Base-by-base conservation (phyloP, 1,140 invertebrate species). In the Aphidius ervi region DNA sequence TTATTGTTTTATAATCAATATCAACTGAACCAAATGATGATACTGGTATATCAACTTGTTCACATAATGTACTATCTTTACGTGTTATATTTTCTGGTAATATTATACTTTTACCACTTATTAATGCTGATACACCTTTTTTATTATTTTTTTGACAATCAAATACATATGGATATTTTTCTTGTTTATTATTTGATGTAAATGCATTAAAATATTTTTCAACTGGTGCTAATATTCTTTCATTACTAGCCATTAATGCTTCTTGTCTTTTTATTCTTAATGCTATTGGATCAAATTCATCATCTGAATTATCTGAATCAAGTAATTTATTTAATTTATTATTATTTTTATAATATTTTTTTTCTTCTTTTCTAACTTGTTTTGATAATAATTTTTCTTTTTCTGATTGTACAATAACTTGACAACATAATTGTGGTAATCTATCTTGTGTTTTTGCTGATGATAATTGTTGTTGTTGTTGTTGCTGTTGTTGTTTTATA, bases 31-130 rank as follows among this genome's bases (percentile, higher is more conserved):
- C 79, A 10, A 83, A 74, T 56, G 88, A 86, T 62, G 85, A 85
- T 10, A 90, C 84, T 2, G 95, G 95, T 71, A 99, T 93, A 31
- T 83, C 83, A 4, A 98, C 87, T 83, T 98, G 92, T 76, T 97
- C 94, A 72, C 86, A 93, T 59, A 87, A 81, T 63, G 87, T 84
- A 47, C 79, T 86, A 69, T 90, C 85, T 46, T 86, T 87, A 65
- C 89, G 84, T 37, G 83, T 76, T 20, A 91, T 86, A 65, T 87
- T 89, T 65, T 90, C 88, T 1, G 94, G 92, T 9, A 98, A 75
- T 42, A 88, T 76, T 62, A 96, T 83, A 75, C 92, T 92, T 58
- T 85, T 79, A 9, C 91, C 92, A 20, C 87, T 86, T 49, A 97
- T 86, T 68, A 88, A 93, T 46, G 91, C 90, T 62, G 85, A 83